A percentile compares a stretch with the other conserved stretches of the same genome.
Evolutionary conservation across 2,113 vertebrate genomes (phyloP).

Genomic region (Percina caprodes): DNA sequence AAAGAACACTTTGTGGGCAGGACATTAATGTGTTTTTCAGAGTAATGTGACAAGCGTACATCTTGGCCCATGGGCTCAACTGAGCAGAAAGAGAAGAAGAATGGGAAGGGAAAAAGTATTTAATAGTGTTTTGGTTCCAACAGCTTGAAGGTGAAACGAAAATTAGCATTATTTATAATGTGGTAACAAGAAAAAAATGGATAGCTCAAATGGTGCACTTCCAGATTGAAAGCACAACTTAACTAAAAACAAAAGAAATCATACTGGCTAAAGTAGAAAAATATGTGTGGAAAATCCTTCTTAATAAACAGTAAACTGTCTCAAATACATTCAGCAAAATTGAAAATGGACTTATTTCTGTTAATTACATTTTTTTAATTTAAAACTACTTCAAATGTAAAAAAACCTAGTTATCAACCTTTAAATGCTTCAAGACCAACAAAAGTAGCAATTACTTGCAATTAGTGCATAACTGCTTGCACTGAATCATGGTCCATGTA

Average conservation of each 20-base stretch:
- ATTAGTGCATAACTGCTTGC: conserved; percentile 37
- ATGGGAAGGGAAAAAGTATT: conserved; percentile 64
- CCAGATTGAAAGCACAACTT: conserved; percentile 5
- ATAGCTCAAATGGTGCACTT: conserved; percentile 41
- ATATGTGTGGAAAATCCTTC: not conserved
- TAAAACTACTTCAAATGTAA: conserved; percentile 38
- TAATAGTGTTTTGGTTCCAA: conserved; percentile 71
- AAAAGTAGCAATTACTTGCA: conserved; percentile 49
- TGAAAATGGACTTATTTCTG: conserved; percentile 41
- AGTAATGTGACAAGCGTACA: conserved; percentile 64
- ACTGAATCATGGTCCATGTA: conserved; percentile 29
- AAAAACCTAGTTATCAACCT: conserved; percentile 50
- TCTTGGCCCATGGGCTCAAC: conserved; percentile 69
- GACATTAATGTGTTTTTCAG: conserved; percentile 74
- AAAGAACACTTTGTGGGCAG: conserved; percentile 55
- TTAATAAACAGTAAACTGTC: conserved; percentile 18
- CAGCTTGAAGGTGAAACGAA: conserved; percentile 68
- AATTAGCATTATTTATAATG: conserved; percentile 76
- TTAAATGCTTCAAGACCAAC: conserved; percentile 32
- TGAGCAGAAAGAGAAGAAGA: conserved; percentile 65
- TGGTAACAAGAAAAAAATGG: conserved; percentile 67
- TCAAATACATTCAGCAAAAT: conserved; percentile 15
- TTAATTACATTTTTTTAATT: conserved; percentile 25
- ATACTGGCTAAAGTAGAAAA: conserved; percentile 7
- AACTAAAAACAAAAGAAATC: conserved; percentile 25